Evolutionary conservation across 2,888 invertebrate genomes (phyloP).

Genomic region (Liodrosophila aerea): DNA sequence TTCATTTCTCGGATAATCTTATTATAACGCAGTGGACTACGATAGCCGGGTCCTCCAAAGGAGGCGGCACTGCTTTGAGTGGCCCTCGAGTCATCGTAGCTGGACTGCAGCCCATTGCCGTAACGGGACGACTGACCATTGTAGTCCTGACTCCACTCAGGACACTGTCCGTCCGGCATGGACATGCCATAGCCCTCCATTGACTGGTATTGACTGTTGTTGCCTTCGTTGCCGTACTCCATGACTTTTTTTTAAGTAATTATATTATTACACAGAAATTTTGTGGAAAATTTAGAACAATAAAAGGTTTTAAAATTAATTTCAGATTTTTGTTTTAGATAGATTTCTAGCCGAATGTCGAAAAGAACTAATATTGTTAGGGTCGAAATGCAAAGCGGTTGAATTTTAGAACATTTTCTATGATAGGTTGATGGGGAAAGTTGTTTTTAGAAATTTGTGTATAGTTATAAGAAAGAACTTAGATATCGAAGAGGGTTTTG

Average conservation of each 20-base stretch:
- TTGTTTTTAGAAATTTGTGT: too few relatives aligned
- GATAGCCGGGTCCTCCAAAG: constrained; percentile 62
- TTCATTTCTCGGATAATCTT: constrained; percentile 63
- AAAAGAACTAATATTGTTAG: too few relatives aligned
- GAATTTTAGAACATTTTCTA: too few relatives aligned
- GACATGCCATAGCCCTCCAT: constrained; percentile 54
- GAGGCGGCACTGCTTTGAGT: constrained; percentile 48
- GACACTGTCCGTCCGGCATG: constrained; percentile 41
- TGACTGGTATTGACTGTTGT: constrained; percentile 33
- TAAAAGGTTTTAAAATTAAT: constrained; percentile 15
- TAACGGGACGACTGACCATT: constrained; percentile 27
- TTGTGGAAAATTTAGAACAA: constrained; percentile 21
- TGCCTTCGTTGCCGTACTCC: constrained; percentile 53
- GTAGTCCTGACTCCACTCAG: constrained; percentile 47
- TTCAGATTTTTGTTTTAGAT: constrained; percentile 5
- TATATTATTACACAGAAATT: constrained; percentile 3
- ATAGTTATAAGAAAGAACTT: too few relatives aligned
- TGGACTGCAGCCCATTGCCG: constrained; percentile 28
- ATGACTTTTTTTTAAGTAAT: constrained; percentile 18
- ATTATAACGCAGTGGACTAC: constrained; percentile 56
- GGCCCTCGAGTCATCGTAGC: constrained; percentile 42
- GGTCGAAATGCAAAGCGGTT: too few relatives aligned
- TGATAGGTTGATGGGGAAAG: too few relatives aligned
- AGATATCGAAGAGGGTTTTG: too few relatives aligned
- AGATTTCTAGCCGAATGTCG: constrained; percentile 45